phyloP scores from a whole-genome alignment of 2,888 invertebrate genomes.

The Dyspetes luteomarginatus region DNA sequence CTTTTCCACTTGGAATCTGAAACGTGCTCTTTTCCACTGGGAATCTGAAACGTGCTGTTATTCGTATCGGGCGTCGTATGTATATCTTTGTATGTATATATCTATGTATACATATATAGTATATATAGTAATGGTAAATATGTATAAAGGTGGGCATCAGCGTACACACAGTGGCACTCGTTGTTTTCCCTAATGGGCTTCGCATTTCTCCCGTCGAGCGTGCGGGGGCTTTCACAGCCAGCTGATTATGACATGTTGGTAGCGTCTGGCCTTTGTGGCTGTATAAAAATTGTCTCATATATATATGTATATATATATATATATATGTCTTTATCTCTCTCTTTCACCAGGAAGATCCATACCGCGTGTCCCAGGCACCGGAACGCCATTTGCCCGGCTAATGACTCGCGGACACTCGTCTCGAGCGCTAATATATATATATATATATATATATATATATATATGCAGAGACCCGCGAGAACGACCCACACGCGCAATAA shows the following conservation, averaged over 20 bases:
- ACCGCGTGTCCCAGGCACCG: slow-evolving; percentile 79
- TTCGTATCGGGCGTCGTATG: no score
- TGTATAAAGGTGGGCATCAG: slow-evolving; percentile 60
- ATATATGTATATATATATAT: slow-evolving; percentile 10
- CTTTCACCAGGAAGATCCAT: slow-evolving; percentile 69
- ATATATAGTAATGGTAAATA: slow-evolving; percentile 30
- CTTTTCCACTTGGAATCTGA: no score
- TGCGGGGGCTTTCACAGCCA: slow-evolving; percentile 81
- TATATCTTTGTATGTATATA: not conserved
- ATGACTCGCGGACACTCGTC: slow-evolving; percentile 81
- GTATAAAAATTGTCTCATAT: slow-evolving; percentile 32
- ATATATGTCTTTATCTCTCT: not conserved
- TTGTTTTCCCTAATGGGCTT: slow-evolving; percentile 82
- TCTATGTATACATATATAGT: slow-evolving; percentile 27
- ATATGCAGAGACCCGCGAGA: slow-evolving; percentile 17
- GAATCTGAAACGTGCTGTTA: no score
- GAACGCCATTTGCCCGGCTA: slow-evolving; percentile 82
- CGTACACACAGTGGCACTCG: slow-evolving; percentile 73
- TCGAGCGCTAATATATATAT: slow-evolving; percentile 56
- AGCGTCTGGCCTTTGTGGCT: slow-evolving; percentile 73
- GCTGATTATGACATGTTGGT: slow-evolving; percentile 82
- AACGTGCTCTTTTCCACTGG: no score
- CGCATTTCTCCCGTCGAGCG: slow-evolving; percentile 75
- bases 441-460: slow-evolving; percentile 11
- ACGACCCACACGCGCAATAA: slow-evolving; percentile 43